Conservation (phyloP, 2,113 vertebrate species). For the Phaethon lepturus region DNA sequence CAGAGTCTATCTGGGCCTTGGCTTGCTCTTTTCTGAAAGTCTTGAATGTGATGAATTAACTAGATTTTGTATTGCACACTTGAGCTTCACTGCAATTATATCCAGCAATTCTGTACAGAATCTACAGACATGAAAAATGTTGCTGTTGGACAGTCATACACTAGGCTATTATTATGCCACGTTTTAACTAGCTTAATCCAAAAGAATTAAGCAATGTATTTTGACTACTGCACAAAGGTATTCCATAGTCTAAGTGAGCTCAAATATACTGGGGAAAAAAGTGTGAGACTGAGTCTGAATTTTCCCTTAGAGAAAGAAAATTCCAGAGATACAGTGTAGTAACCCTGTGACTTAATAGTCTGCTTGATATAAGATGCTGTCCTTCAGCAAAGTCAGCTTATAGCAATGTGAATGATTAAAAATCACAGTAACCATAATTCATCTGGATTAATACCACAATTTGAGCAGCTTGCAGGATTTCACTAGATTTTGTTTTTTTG, state of each 20-base stretch:
- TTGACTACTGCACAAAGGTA: neutral
- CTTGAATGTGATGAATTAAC: neutral
- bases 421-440: neutral
- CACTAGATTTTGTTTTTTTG: neutral
- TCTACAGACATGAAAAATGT: neutral
- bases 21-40: slow-evolving; percentile 10
- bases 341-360: neutral
- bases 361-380: neutral
- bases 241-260: neutral
- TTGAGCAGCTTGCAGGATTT: neutral
- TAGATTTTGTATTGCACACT: neutral
- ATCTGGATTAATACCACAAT: neutral
- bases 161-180: neutral
- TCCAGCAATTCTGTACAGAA: neutral
- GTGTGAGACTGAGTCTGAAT: neutral
- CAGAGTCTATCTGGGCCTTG: neutral
- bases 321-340: neutral
- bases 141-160: neutral
- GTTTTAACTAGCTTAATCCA: neutral
- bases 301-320: neutral
- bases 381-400: neutral
- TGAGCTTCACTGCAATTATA: neutral
- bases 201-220: neutral
- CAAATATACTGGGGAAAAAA: neutral
- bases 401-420: neutral